Base-by-base conservation (phyloP, 1,140 invertebrate genomes). In the Drosophila ananassae region DNA sequence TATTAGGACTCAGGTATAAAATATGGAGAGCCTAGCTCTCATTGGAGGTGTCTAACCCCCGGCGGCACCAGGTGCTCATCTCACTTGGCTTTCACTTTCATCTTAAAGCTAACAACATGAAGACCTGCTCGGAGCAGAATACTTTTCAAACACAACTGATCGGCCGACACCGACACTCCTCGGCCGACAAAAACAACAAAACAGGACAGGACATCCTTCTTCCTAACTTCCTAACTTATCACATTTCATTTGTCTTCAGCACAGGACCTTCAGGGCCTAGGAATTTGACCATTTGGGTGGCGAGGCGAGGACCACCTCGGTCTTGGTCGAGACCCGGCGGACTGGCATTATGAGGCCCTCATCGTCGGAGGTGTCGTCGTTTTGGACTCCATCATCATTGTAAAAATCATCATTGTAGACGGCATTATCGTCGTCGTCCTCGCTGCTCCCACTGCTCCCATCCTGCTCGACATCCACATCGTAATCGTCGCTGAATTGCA, bases 401-500 rank as follows among this genome's bases (percentile, higher is more conserved):
- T 22, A 53, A 50, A 53, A 51, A 21, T 52, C 51, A 32, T 74
- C 62, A 10, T 58, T 41, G 12, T 44, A 57, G 17, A 52, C 22
- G 6, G 34, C 47, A 1, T 48, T 25, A 32, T 62, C 41, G 17
- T 44, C 67, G 32, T 62, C 53, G 41, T 57, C 51, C 12, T 62
- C 66, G 22, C 62, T 58, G 2, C 10, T 24, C 0, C 52, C 57
- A 10, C 57, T 77, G 30, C 50, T 68, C 4, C 47, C 64, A 17
- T 46, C 53, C 0, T 50, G 10, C 28, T 50, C 54, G 10, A 13
- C 56, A 10, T 76, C 67, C 8, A 61, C n/a, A 50, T 91, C 82
- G 34, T 74, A 78, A 32, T 90, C 79, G 56, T 91, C 82, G 73
- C 80, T 85, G 64, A 92, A 92, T 61, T 91, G 82, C 25, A 92